Conservation (phyloP, 2,888 invertebrate species). For the Drosophila ezoana region DNA sequence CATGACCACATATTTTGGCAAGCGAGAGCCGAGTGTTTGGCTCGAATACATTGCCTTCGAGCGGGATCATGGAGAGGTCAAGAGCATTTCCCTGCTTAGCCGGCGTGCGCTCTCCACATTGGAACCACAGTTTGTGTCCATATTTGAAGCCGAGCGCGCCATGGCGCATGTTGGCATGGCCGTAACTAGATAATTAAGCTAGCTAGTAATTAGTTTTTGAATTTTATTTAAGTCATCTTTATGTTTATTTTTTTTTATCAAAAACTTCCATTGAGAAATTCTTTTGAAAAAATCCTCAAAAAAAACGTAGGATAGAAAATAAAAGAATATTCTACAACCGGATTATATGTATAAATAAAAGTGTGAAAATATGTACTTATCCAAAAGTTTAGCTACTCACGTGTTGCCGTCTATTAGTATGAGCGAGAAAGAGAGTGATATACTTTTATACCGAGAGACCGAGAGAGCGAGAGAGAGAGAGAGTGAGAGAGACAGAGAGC, state of each 20-base stretch:
- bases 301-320: neutral
- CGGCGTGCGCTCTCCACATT: constrained; percentile 88
- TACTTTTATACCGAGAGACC: neutral
- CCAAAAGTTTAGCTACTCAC: too few relatives aligned
- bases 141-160: constrained; percentile 61
- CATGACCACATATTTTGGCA: constrained; percentile 89
- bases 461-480: neutral
- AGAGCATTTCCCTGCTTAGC: constrained; percentile 86
- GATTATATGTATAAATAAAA: too few relatives aligned
- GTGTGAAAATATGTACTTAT: too few relatives aligned
- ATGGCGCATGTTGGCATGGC: constrained; percentile 55
- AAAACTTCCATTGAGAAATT: too few relatives aligned
- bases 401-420: neutral
- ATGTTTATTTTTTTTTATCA: neutral
- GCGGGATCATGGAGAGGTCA: constrained; percentile 87
- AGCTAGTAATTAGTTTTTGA: neutral
- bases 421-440: neutral
- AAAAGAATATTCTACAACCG: neutral
- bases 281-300: neutral
- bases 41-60: constrained; percentile 90
- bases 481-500: neutral
- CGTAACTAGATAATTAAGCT: constrained; percentile 34
- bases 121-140: constrained; percentile 75
- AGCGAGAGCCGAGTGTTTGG: constrained; percentile 89
- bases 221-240: neutral